phyloP scores from a whole-genome alignment of 2,113 vertebrate species.

The Pristiophorus japonicus region DNA sequence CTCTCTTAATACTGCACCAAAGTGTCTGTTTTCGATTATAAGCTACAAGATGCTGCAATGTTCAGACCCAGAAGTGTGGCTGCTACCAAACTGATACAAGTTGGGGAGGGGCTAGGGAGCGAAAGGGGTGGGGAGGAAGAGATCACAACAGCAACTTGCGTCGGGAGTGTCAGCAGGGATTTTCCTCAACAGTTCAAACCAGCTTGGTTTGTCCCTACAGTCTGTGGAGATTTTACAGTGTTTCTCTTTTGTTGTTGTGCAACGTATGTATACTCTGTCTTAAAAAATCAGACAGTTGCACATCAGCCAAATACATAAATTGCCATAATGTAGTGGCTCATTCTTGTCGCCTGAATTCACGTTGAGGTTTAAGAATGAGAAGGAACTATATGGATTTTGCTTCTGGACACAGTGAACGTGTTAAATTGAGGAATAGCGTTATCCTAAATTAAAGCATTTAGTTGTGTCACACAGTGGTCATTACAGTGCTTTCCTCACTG shows the following conservation, averaged over 20 bases:
- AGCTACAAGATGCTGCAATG: too few relatives aligned
- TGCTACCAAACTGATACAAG: too few relatives aligned
- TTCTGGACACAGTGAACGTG: not conserved
- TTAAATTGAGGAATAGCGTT: not conserved
- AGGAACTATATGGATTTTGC: not conserved
- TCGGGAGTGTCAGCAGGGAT: too few relatives aligned
- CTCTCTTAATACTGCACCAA: too few relatives aligned
- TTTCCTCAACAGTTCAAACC: not conserved
- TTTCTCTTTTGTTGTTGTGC: not conserved
- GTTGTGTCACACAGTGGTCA: not conserved
- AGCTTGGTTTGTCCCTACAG: not conserved
- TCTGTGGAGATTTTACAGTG: slow-evolving; percentile 7
- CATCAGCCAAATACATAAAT: not conserved
- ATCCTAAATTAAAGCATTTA: not conserved
- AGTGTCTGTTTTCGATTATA: too few relatives aligned
- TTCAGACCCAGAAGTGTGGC: too few relatives aligned
- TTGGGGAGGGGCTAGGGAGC: not conserved
- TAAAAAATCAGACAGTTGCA: not conserved
- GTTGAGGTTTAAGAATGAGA: not conserved
- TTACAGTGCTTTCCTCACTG: not conserved
- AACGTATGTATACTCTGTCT: not conserved
- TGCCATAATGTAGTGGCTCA: not conserved
- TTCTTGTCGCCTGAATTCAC: not conserved
- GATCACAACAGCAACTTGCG: not conserved
- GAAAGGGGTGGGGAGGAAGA: not conserved